Base-by-base conservation (phyloP, 1,140 invertebrate species). In the Sycobia sp. region DNA sequence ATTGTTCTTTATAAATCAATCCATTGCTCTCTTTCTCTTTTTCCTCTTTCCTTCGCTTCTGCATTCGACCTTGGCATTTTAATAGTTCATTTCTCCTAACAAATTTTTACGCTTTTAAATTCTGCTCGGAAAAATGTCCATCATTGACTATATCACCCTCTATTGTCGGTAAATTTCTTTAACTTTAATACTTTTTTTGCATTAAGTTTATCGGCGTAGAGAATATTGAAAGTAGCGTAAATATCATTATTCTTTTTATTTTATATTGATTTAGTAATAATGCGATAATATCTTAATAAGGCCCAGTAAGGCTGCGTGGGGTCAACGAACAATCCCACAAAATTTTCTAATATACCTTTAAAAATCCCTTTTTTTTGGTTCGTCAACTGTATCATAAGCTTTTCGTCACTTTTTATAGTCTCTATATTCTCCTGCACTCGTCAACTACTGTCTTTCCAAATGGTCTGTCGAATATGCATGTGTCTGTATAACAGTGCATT, bases 281-380 rank as follows among this genome's bases (percentile, higher is more conserved):
- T 79, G 78, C 71, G 73, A 79, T 77, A 76, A 80, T 81, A 80
- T 73, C 72, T 81, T 81, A 81, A 76, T 81, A 81, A 81, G 79
- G 79, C 79, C 79, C 73, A 81, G 78, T 81, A 81, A 81, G 79
- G 79, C 79, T 80, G 72, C 74, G 79, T 81, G 78, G 79, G 78
- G 73, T 80, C 50, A 73, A 75, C 62, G 60, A 76, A 74, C 68
- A 71, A 70, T 72, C 77, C 78, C 77, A 79, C 77, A 77, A 75
- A 77, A 78, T 80, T 73, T n/a, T n/a, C n/a, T 70, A 76, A 79
- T 75, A 74, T 73, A 76, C 67, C 62, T 73, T 74, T 74, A 70
- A 72, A 75, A 72, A 73, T 67, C 71, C 70, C 70, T 72, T 71
- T 65, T 55, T 60, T 46, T 39, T 53, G n/a, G n/a, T 60, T 41